phyloP scores from a whole-genome alignment of 2,888 invertebrate species.

The Julus scandinavius region DNA sequence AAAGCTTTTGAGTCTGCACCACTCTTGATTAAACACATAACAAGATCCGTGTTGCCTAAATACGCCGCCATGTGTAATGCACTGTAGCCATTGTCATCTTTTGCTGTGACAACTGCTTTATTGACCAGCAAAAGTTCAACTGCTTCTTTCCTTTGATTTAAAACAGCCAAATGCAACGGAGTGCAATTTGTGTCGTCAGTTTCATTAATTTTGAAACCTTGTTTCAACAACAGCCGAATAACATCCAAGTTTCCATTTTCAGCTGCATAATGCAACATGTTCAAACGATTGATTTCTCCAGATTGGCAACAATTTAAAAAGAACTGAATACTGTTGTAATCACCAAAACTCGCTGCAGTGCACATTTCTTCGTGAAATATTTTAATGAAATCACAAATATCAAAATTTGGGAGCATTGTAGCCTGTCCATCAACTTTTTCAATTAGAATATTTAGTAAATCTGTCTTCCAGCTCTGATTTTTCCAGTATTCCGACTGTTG shows the following conservation, averaged over 20 bases:
- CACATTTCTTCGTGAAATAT: not conserved
- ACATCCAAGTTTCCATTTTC: conserved; percentile 5
- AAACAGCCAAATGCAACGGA: conserved; percentile 12
- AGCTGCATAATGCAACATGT: conserved; percentile 1
- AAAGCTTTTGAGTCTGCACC: not conserved
- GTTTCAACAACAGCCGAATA: not conserved
- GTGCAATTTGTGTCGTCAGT: not conserved
- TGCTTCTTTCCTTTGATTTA: not conserved
- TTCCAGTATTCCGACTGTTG: not conserved
- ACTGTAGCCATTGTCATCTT: conserved; percentile 69
- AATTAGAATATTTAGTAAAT: not conserved
- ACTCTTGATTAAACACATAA: not conserved
- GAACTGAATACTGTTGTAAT: not conserved
- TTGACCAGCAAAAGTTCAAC: not conserved
- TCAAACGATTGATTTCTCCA: too few relatives aligned
- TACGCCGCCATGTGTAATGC: not conserved
- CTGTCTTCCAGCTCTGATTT: not conserved
- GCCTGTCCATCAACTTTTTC: not conserved
- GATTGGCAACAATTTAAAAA: not conserved
- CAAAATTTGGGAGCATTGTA: not conserved
- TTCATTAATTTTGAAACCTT: not conserved
- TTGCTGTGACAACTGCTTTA: conserved; percentile 68
- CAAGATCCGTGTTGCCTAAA: not conserved
- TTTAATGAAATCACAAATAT: not conserved
- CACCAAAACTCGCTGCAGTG: not conserved